Evolutionary conservation across 2,113 vertebrate genomes (phyloP).

Genomic region (Herpetotheres cachinnans): DNA sequence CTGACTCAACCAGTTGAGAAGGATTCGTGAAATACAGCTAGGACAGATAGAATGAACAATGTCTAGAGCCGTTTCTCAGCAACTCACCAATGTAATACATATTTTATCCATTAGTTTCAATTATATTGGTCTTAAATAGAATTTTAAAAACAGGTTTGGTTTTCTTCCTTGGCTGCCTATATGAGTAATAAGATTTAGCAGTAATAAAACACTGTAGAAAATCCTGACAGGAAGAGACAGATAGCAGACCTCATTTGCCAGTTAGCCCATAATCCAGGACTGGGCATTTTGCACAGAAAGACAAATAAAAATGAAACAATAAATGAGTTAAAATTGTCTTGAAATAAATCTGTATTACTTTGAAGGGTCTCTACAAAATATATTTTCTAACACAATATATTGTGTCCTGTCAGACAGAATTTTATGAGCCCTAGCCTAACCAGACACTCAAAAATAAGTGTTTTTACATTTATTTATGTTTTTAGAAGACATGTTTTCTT

Average conservation of each 20-base stretch:
- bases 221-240: neutral
- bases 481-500: neutral
- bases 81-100: neutral
- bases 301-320: neutral
- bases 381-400: neutral
- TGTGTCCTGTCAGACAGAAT: neutral
- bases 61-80: neutral
- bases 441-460: neutral
- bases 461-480: neutral
- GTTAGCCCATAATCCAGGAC: neutral
- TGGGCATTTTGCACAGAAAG: neutral
- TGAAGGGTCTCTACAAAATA: neutral
- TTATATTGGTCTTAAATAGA: neutral
- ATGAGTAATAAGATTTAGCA: neutral
- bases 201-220: neutral
- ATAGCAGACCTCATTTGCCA: neutral
- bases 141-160: neutral
- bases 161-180: neutral
- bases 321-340: neutral
- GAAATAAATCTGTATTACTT: neutral
- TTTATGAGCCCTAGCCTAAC: neutral
- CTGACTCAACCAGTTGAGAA: neutral
- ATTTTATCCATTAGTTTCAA: neutral
- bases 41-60: neutral
- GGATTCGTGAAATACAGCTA: neutral